Evolutionary conservation across 1,140 invertebrate species (phyloP), one percentile per base, ranked within the genome.

Genomic region (Catajapyx aquilonaris): DNA sequence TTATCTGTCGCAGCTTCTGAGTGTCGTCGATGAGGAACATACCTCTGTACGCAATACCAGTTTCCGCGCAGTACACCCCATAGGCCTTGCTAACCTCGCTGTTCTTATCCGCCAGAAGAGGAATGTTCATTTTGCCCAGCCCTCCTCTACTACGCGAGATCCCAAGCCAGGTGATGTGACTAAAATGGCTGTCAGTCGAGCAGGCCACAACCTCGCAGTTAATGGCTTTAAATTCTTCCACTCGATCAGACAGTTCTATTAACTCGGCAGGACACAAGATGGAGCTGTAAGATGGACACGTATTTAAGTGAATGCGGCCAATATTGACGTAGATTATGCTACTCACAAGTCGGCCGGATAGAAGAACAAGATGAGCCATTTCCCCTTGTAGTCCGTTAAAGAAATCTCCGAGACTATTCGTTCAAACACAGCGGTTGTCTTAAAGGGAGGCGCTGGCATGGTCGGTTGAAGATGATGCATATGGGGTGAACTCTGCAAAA

Each of bases 241-340:
- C 70, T 32, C 73, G 66, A 43, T 94, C 87, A 1, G 81, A 87
- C 59, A 90, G 93, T 4, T 85, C 86, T 52, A 93, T 85, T 37
- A 93, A 91, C 62, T 94, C 87, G n/a, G 87, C 93, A 25, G 87
- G 87, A 52, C 87, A 93, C 1, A 91, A 87, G 55, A 93, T 93
- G 2, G 85, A 90, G 52, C 76, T 79, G 56, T 19, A 65, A 65
- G n/a, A n/a, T n/a, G n/a, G n/a, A n/a, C n/a, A n/a, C n/a, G n/a
- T n/a, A n/a, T n/a, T n/a, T n/a, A 46, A 40, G 40, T 48, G 44
- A 3, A 28, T 9, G n/a, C n/a, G n/a, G n/a, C n/a, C n/a, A n/a
- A 9, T n/a, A 28, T 28, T 28, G 9, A 28, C n/a, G 9, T 9
- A 9, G 18, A 32, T 7, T 5, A 3, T 28, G 31, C 11, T 15